These are phyloP conservation scores for Bergia sp. DNA, from an alignment of 92 coral and sea anemone species.

Conservation along the genomic window DNA sequence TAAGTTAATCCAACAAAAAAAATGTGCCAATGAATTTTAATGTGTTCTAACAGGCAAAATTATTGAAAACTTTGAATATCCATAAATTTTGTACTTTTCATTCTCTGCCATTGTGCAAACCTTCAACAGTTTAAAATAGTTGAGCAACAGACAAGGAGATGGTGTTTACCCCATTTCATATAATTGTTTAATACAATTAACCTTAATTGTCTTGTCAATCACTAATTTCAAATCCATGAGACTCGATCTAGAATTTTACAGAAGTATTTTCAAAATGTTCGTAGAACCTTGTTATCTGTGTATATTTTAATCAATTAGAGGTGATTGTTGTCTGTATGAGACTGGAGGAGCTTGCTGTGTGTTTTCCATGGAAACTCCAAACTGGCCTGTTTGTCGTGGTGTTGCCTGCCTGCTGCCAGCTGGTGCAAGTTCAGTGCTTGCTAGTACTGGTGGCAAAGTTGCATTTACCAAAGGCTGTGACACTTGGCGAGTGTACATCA, in stretches of 20 bases:
- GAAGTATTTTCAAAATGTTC: constrained; percentile 10
- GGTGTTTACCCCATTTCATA: too few relatives aligned
- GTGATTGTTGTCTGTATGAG: constrained; percentile 45
- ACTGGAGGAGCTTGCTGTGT: not conserved
- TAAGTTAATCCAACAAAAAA: too few relatives aligned
- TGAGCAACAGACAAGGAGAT: too few relatives aligned
- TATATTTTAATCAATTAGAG: constrained; percentile 47
- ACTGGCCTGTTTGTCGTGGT: constrained; percentile 30
- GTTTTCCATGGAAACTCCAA: constrained; percentile 35
- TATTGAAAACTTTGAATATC: not conserved
- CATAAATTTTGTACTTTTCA: not conserved
- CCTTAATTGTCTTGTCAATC: too few relatives aligned
- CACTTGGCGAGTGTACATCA: constrained; percentile 69
- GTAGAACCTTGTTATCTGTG: not conserved
- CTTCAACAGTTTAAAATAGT: too few relatives aligned
- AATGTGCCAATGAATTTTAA: not conserved
- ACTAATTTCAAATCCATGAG: too few relatives aligned
- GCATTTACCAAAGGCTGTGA: constrained; percentile 49
- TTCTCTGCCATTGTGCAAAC: too few relatives aligned
- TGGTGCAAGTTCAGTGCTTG: constrained; percentile 51
- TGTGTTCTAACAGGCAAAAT: not conserved
- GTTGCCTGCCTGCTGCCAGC: constrained; percentile 45
- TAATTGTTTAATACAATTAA: too few relatives aligned
- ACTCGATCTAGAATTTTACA: not conserved
- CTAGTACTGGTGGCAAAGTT: constrained; percentile 53